Conservation (phyloP, 2,888 invertebrate genomes). For the Ditula angustiorana region DNA sequence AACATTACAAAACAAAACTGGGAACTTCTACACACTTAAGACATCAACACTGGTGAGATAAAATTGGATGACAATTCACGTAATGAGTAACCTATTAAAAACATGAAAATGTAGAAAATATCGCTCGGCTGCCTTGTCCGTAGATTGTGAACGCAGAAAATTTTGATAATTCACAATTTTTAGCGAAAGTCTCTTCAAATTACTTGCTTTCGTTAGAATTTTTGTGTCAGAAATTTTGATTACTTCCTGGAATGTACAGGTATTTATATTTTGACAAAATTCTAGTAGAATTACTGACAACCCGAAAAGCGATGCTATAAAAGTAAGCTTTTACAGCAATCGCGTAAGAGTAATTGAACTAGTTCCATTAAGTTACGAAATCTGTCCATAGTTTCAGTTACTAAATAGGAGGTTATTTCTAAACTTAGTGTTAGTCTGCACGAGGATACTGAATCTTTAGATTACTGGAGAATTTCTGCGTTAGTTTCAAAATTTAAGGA, state of each 20-base stretch:
- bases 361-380: neutral
- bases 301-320: too few relatives aligned
- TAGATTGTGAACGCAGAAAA: neutral
- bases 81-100: neutral
- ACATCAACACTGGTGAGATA: neutral
- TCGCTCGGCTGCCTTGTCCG: too few relatives aligned
- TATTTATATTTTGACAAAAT: too few relatives aligned
- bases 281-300: too few relatives aligned
- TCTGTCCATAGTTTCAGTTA: neutral
- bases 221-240: too few relatives aligned
- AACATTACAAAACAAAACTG: constrained; percentile 27
- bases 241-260: too few relatives aligned
- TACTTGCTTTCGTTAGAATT: too few relatives aligned
- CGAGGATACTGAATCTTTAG: neutral
- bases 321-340: neutral
- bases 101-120: neutral
- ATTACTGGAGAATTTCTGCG: neutral
- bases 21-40: constrained; percentile 7
- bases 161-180: too few relatives aligned
- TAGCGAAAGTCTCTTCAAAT: too few relatives aligned
- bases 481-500: too few relatives aligned
- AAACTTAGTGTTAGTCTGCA: too few relatives aligned
- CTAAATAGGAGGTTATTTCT: neutral
- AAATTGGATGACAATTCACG: constrained; percentile 3
- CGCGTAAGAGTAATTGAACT: neutral